Conservation (phyloP, 2,888 invertebrate genomes). For the Scotopteryx bipunctaria region DNA sequence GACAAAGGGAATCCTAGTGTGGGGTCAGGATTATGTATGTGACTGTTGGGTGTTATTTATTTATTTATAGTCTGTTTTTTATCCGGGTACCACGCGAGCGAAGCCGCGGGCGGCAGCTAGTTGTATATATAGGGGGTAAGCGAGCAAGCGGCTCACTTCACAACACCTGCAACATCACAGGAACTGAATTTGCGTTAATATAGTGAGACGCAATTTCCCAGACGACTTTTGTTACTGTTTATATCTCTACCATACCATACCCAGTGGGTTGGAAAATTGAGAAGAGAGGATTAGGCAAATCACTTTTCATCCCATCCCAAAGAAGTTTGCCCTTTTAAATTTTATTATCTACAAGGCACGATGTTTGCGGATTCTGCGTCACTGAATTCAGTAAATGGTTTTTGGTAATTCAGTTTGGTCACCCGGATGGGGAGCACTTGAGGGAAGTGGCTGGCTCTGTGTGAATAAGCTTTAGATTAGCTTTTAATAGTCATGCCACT, state of each 20-base stretch:
- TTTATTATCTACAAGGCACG: constrained; percentile 72
- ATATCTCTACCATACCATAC: constrained; percentile 10
- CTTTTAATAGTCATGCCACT: neutral
- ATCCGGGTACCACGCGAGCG: too few species aligned
- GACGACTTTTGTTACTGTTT: constrained; percentile 3
- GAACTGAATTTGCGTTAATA: too few species aligned
- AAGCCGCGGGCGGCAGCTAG: too few species aligned
- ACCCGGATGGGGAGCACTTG: constrained; percentile 4
- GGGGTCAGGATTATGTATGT: too few species aligned
- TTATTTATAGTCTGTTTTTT: too few species aligned
- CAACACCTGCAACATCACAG: too few species aligned
- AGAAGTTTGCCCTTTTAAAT: constrained; percentile 81
- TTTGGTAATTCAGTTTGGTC: constrained; percentile 12
- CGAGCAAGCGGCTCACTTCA: too few species aligned
- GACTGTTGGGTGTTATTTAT: too few species aligned
- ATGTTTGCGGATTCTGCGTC: constrained; percentile 32
- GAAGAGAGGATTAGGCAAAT: constrained; percentile 83
- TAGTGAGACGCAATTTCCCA: too few species aligned
- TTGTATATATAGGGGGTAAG: too few species aligned
- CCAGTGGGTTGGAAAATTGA: constrained; percentile 78
- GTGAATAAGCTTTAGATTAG: neutral
- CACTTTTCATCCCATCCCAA: constrained; percentile 77
- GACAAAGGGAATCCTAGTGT: too few species aligned
- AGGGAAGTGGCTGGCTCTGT: neutral
- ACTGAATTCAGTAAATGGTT: constrained; percentile 15